Evolutionary conservation across 2,113 vertebrate species (phyloP), one percentile per base, ranked within the genome.

Genomic region (Tenebrosternarchus preto): DNA sequence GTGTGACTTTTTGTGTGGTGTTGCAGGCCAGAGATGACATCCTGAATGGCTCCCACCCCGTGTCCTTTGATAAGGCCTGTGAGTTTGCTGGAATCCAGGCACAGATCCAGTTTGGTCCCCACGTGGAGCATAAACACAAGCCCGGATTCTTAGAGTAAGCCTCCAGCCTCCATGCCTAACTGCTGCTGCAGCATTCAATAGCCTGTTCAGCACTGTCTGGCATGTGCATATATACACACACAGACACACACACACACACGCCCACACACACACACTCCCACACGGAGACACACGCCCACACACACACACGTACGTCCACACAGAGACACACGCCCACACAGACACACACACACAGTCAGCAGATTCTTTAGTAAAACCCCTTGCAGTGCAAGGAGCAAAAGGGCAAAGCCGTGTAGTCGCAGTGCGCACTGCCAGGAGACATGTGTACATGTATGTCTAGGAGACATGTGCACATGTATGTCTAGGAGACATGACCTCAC

Each of bases 51-150:
- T 99, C 98, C 84, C 98, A 99, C 86, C 98, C 98, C 0, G 98
- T 99, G 69, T 99, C 98, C 89, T 99, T 99, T 77, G 98, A 99
- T 88, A 99, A 99, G 90, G 97, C 96, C 31, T 98, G 96, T 20
- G 98, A 99, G 90, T 99, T 99, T 73, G 95, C 95, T 27, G 97
- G 96, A 69, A 97, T 99, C 87, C 98, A 99, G 93, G 96, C 95
- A 56, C 97, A 99, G 91, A 99, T 99, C 93, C 98, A 99, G 88
- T 99, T 99, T 29, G 98, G 98, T 89, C 96, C 97, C 88, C 96
- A 99, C 2, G 95, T 97, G 84, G 98, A 99, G 78, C 96, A 96
- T 91, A 99, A 99, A 90, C 98, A 99, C 92, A 99, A 98, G 87
- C 95, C 96, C 20, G 98, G 98, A 92, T 99, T 99, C 90, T 90